These are phyloP conservation scores for Oscheius sp. DNA, from an alignment of 1,140 invertebrate genomes.

Conservation along the genomic window DNA sequence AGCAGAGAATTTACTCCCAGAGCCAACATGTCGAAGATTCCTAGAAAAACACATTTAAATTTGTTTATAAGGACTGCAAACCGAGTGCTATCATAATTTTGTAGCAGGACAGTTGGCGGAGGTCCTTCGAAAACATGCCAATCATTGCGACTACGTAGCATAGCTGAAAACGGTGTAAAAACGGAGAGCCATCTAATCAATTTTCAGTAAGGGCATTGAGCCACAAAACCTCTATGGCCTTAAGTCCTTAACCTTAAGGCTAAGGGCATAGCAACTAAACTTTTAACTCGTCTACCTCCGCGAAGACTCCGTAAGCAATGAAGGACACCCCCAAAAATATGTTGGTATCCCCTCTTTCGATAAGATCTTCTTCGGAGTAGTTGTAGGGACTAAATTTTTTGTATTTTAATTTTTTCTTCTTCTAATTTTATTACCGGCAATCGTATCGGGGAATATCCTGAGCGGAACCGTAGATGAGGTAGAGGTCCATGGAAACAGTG, in stretches of 20 bases:
- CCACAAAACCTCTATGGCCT: background rate
- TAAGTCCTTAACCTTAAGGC: too few relatives aligned
- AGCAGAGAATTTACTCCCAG: conserved; percentile 13
- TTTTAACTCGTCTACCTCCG: background rate
- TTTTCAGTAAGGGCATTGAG: too few relatives aligned
- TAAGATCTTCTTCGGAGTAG: background rate
- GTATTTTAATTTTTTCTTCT: too few relatives aligned
- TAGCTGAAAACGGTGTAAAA: too few relatives aligned
- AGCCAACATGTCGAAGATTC: conserved; percentile 1
- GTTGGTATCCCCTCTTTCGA: background rate
- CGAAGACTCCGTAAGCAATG: background rate
- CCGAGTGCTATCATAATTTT: background rate
- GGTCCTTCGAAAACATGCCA: background rate
- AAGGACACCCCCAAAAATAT: background rate
- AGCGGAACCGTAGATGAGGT: background rate
- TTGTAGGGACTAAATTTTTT: background rate
- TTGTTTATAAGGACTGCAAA: too few relatives aligned
- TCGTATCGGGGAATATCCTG: background rate
- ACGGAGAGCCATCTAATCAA: too few relatives aligned
- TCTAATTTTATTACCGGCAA: background rate
- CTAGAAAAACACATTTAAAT: background rate
- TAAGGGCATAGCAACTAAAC: too few relatives aligned
- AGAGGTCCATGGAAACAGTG: background rate
- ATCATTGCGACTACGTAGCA: background rate
- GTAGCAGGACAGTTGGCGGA: background rate